A percentile compares a stretch with the other conserved stretches of the same genome.
Evolutionary conservation across 2,888 invertebrate species (phyloP).

Genomic region (Euzetes globulus): DNA sequence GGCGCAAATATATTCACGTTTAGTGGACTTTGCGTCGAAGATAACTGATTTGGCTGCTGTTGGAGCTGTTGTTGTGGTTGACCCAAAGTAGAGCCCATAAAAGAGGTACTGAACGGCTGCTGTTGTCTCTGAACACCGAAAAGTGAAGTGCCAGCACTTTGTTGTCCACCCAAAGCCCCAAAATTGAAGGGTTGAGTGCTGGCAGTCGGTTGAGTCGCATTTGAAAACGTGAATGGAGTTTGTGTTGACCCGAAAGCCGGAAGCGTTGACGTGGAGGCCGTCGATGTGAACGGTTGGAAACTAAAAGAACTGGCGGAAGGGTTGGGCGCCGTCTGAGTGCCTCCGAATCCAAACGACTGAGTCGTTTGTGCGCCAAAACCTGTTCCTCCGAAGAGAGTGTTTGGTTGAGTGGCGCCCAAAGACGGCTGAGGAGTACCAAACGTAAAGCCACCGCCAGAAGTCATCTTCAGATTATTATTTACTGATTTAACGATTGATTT

Average conservation of each 20-base stretch:
- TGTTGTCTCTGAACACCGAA: background rate
- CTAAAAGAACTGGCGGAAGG: background rate
- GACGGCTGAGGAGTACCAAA: background rate
- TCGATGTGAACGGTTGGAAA: conserved; percentile 12
- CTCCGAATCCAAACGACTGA: conserved; percentile 9
- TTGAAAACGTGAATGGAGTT: conserved; percentile 9
- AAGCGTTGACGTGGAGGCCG: background rate
- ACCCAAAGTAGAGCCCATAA: conserved; percentile 5
- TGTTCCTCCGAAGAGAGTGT: background rate
- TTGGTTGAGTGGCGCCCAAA: background rate
- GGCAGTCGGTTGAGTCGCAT: background rate
- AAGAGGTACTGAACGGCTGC: background rate
- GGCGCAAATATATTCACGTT: conserved; percentile 43
- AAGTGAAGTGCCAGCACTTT: background rate
- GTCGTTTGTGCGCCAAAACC: background rate
- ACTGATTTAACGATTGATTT: no score
- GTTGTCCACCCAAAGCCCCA: conserved; percentile 6
- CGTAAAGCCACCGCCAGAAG: conserved; percentile 5
- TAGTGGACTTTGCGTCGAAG: background rate
- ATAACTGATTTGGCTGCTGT: no score
- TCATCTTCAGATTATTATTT: background rate
- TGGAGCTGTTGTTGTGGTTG: background rate
- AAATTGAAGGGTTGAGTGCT: conserved; percentile 4
- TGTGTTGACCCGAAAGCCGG: background rate
- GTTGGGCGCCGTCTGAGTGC: background rate